These are phyloP conservation scores for Porphyrio hochstetteri DNA, from an alignment of 2,113 vertebrate species.

Conservation along the genomic window DNA sequence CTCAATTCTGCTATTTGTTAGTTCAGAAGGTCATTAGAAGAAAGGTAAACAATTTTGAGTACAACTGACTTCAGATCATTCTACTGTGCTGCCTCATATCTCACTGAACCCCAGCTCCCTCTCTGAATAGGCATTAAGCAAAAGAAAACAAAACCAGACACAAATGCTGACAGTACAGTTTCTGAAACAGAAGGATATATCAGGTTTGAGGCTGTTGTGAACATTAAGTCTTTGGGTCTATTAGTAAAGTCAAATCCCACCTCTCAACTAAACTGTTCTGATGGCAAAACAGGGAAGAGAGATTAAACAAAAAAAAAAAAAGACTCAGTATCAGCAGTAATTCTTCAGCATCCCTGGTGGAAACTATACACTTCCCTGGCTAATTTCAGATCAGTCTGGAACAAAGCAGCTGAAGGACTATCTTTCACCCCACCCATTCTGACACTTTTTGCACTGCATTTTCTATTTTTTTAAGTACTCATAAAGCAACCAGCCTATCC, in stretches of 20 bases:
- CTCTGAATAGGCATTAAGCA: background rate
- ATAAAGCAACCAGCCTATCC: background rate
- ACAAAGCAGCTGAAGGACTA: background rate
- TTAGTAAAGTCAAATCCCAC: background rate
- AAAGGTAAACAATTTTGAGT: background rate
- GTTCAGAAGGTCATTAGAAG: background rate
- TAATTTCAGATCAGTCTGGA: background rate
- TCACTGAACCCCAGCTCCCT: background rate
- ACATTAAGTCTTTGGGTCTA: background rate
- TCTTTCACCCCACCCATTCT: background rate
- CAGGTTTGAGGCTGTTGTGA: background rate
- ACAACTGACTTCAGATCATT: background rate
- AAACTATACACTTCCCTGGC: background rate
- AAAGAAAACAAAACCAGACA: background rate
- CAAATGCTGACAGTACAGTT: background rate
- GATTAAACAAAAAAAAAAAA: background rate
- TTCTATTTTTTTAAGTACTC: background rate
- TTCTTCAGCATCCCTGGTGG: background rate
- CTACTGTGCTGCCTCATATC: background rate
- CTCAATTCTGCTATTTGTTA: background rate
- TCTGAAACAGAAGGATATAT: background rate
- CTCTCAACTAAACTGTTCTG: background rate
- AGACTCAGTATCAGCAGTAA: background rate
- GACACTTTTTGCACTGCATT: background rate
- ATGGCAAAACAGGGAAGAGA: background rate